A percentile compares a stretch with the other conserved stretches of the same genome.
Evolutionary conservation across 2,113 vertebrate genomes (phyloP).

Genomic region (Plecturocebus donacophilus): DNA sequence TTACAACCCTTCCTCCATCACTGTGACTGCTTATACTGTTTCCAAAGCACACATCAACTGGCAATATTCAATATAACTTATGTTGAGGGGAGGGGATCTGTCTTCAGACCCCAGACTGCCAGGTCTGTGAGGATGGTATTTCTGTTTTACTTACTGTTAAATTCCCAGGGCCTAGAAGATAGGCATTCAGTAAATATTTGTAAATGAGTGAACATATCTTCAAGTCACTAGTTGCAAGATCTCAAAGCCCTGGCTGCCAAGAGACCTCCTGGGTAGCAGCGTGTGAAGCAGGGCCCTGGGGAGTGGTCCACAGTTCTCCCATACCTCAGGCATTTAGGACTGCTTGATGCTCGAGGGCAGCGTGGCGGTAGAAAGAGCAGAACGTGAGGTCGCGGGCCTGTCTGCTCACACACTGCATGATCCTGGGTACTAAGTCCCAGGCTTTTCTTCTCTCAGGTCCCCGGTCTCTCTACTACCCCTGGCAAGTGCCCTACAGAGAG

Average conservation of each 20-base stretch:
- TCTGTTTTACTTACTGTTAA: constrained; percentile 18
- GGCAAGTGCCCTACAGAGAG: background rate
- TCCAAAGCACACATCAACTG: background rate
- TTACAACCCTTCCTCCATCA: background rate
- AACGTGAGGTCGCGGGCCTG: too few relatives aligned
- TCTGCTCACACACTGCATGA: too few relatives aligned
- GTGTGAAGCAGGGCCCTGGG: background rate
- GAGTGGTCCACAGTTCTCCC: background rate
- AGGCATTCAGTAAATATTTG: background rate
- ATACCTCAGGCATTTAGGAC: background rate
- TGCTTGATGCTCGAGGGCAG: background rate
- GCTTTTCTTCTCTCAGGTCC: background rate
- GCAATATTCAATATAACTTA: background rate
- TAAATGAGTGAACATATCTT: background rate
- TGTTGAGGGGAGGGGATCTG: background rate
- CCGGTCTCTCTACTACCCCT: background rate
- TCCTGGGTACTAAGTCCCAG: background rate
- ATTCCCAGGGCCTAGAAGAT: background rate
- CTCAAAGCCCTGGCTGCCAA: background rate
- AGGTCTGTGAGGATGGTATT: background rate
- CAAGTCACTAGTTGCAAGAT: background rate
- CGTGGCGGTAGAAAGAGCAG: background rate
- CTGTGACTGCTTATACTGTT: background rate
- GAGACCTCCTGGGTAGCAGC: background rate
- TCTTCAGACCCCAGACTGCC: background rate